Evolutionary conservation across 37 sponge, comb jelly and placozoan genomes (phyloP).

Genomic region (Bolinopsis microptera): DNA sequence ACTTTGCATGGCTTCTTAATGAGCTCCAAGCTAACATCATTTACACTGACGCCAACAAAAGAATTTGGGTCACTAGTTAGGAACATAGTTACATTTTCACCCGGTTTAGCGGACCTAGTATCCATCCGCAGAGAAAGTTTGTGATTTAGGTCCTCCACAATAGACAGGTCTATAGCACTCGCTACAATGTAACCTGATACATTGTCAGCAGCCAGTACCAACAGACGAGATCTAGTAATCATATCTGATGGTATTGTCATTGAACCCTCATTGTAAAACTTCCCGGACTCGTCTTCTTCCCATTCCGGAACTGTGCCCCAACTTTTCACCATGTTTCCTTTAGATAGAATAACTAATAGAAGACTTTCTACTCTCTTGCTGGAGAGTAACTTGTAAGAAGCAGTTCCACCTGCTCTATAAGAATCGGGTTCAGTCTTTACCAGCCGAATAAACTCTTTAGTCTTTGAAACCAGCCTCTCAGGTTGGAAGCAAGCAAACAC

Average conservation of each 20-base stretch:
- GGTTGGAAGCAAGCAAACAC: slow-evolving; percentile 61
- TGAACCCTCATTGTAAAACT: too few species aligned
- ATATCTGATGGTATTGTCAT: neutral
- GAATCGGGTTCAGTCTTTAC: neutral
- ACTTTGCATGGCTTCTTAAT: slow-evolving; percentile 9
- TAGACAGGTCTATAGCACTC: neutral
- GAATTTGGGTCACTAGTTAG: slow-evolving; percentile 20
- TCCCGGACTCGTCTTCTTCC: neutral
- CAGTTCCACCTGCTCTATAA: neutral
- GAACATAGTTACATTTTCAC: neutral
- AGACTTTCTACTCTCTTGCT: neutral
- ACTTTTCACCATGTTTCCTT: slow-evolving; percentile 25
- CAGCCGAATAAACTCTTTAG: neutral
- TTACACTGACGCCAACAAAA: slow-evolving; percentile 4
- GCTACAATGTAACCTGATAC: neutral
- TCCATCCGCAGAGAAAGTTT: neutral
- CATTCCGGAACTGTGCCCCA: slow-evolving; percentile 11
- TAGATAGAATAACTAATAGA: neutral
- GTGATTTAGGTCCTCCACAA: neutral
- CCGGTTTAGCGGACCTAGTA: neutral
- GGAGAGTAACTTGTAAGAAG: neutral
- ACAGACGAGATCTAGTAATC: neutral
- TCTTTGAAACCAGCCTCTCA: slow-evolving; percentile 12
- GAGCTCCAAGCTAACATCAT: neutral
- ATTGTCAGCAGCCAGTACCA: neutral